phyloP scores from a whole-genome alignment of 1,140 invertebrate genomes.

The Calycopis cecrops region DNA sequence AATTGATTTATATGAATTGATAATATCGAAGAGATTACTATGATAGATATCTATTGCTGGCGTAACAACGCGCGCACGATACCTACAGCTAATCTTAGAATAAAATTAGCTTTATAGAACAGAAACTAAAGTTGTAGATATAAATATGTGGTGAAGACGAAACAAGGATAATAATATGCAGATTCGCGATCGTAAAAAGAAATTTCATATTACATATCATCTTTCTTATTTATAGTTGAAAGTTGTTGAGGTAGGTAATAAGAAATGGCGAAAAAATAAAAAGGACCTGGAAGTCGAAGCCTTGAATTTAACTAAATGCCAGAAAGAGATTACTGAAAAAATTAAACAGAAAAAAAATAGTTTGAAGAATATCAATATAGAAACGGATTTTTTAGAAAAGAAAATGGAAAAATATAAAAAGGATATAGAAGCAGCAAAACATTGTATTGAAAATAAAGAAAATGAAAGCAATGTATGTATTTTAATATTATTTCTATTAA shows the following conservation, averaged over 20 bases:
- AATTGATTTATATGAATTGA: too few relatives aligned
- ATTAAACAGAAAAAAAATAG: conserved; percentile 49
- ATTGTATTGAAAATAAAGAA: too few relatives aligned
- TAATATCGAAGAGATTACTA: too few relatives aligned
- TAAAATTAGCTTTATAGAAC: too few relatives aligned
- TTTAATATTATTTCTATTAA: conserved; percentile 8
- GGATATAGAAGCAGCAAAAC: conserved; percentile 37
- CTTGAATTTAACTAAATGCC: conserved; percentile 39
- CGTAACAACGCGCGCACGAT: too few relatives aligned
- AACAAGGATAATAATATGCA: too few relatives aligned
- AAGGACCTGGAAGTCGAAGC: conserved; percentile 56
- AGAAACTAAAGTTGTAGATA: too few relatives aligned
- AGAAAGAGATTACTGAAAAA: conserved; percentile 51
- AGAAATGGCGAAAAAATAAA: conserved; percentile 57
- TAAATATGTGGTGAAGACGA: too few relatives aligned
- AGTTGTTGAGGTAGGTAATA: conserved; percentile 41
- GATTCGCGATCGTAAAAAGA: not conserved
- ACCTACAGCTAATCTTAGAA: too few relatives aligned
- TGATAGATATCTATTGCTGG: too few relatives aligned
- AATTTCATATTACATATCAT: not conserved
- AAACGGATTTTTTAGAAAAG: conserved; percentile 42
- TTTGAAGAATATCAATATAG: conserved; percentile 43
- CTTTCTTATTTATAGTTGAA: conserved; percentile 38
- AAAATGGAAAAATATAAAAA: conserved; percentile 43
- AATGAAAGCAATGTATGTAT: conserved; percentile 44